phyloP scores from a whole-genome alignment of 1,140 invertebrate genomes.

The Epicauta chinensis region DNA sequence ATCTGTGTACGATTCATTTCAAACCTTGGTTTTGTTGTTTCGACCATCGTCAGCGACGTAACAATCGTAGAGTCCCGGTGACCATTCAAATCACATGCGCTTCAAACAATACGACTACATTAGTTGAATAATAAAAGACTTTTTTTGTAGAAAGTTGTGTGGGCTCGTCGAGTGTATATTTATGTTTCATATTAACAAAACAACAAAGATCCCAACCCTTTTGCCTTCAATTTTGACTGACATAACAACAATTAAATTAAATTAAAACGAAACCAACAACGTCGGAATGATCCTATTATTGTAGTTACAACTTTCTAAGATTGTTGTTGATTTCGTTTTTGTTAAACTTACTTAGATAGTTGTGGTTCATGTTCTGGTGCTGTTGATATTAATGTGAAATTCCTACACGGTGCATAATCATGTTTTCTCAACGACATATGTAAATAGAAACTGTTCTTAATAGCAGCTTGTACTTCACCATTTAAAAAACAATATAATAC shows the following conservation, averaged over 20 bases:
- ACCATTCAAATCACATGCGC: constrained; percentile 15
- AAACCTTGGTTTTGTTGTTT: neutral
- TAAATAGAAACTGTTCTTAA: constrained; percentile 35
- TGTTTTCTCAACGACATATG: constrained; percentile 31
- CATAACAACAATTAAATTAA: too few species aligned
- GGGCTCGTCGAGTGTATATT: too few species aligned
- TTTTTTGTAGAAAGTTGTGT: too few species aligned
- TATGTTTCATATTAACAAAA: too few species aligned
- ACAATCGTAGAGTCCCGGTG: constrained; percentile 17
- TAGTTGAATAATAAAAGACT: neutral
- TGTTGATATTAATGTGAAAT: constrained; percentile 27
- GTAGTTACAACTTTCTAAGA: too few species aligned
- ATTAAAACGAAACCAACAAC: too few species aligned
- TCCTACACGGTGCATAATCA: constrained; percentile 29
- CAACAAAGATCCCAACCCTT: too few species aligned
- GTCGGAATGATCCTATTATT: too few species aligned
- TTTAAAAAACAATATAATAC: constrained; percentile 84
- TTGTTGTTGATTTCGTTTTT: neutral
- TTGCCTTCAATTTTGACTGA: too few species aligned
- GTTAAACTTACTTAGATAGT: constrained; percentile 7
- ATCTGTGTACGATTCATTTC: too few species aligned
- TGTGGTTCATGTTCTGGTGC: constrained; percentile 13
- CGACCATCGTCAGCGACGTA: constrained; percentile 15
- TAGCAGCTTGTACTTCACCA: constrained; percentile 55
- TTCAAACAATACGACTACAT: constrained; percentile 10